Conservation (phyloP, 1,140 invertebrate species). For the Thaumetopoea pityocampa region DNA sequence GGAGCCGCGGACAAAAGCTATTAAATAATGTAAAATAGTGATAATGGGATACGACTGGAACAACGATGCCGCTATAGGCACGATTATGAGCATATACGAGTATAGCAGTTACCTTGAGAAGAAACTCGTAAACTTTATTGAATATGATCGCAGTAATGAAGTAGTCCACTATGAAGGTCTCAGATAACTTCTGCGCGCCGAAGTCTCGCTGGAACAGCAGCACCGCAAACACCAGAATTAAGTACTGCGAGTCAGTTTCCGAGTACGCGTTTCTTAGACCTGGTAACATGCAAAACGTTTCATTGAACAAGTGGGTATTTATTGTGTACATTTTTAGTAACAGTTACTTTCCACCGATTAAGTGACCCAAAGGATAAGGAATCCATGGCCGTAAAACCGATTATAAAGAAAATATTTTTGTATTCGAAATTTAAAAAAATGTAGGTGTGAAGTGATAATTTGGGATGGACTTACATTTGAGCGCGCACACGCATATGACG, state of each 20-base stretch:
- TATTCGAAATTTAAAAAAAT: not conserved
- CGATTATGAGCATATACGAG: not conserved
- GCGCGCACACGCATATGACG: constrained; percentile 89
- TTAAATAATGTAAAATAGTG: too few species aligned
- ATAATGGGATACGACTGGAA: too few species aligned
- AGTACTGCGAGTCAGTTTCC: constrained; percentile 93
- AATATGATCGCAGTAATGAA: constrained; percentile 93
- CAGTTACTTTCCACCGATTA: too few species aligned
- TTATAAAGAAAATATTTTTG: not conserved
- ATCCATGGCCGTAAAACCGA: constrained; percentile 4
- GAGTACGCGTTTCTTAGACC: constrained; percentile 93
- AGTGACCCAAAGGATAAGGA: constrained; percentile 23
- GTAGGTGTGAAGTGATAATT: not conserved
- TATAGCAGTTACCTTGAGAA: constrained; percentile 81
- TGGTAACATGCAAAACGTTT: too few species aligned
- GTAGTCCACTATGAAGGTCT: constrained; percentile 95
- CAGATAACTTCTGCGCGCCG: constrained; percentile 78
- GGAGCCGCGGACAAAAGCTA: too few species aligned
- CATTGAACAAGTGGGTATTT: too few species aligned
- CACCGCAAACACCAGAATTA: constrained; percentile 94
- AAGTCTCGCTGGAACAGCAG: constrained; percentile 93
- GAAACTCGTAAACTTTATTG: constrained; percentile 89
- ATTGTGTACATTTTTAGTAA: too few species aligned
- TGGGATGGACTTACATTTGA: constrained; percentile 82
- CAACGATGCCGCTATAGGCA: too few species aligned